These are phyloP conservation scores for Tenebrosternarchus preto DNA, from an alignment of 2,113 vertebrate species.

Conservation along the genomic window DNA sequence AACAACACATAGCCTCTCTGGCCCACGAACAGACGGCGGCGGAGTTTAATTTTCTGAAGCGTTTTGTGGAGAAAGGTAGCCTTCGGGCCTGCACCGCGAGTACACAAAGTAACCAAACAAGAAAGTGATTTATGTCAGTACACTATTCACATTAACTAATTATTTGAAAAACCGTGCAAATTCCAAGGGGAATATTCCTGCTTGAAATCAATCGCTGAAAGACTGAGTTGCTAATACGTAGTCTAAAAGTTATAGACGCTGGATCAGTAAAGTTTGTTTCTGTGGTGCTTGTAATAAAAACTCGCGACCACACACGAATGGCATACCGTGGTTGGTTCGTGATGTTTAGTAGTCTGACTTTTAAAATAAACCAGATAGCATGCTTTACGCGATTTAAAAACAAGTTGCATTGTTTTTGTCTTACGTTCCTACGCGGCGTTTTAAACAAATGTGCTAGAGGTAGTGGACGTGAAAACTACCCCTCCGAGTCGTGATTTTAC, in stretches of 20 bases:
- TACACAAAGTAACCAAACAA: neutral
- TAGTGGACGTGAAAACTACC: constrained; percentile 21
- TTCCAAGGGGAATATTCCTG: neutral
- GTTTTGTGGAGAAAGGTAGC: neutral
- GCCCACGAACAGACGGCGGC: neutral
- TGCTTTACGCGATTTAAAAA: neutral
- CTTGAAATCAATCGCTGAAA: neutral
- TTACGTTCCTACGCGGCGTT: too few species aligned
- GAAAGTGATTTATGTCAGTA: too few species aligned
- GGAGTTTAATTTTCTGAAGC: neutral
- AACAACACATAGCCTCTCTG: too few species aligned
- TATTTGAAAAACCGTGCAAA: neutral
- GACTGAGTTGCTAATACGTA: neutral
- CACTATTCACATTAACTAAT: neutral
- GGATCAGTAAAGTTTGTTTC: neutral
- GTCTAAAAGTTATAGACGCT: neutral
- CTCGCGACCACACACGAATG: constrained; percentile 13
- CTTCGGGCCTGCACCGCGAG: neutral
- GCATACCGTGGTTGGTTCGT: neutral
- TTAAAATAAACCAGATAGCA: constrained; percentile 15
- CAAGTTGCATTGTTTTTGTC: neutral
- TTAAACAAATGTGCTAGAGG: constrained; percentile 12
- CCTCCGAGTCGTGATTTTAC: constrained; percentile 29
- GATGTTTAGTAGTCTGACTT: constrained; percentile 19
- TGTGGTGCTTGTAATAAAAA: neutral